phyloP scores from a whole-genome alignment of 2,888 invertebrate species.

The Drosophila ochracea region DNA sequence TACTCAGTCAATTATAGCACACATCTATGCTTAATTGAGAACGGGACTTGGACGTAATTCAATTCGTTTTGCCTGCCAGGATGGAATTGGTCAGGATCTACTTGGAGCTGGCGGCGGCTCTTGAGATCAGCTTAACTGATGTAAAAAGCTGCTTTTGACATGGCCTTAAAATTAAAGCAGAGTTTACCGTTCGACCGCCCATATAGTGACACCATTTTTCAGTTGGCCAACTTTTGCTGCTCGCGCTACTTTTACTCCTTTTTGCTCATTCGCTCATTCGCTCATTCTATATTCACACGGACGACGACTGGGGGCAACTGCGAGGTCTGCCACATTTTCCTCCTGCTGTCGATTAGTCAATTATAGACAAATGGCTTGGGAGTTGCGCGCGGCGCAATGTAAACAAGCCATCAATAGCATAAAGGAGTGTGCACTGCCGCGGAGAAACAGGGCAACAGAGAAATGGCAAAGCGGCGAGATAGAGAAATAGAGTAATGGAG shows the following conservation, averaged over 20 bases:
- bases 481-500: neutral
- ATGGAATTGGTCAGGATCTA: slow-evolving; percentile 12
- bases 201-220: slow-evolving; percentile 53
- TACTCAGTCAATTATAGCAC: neutral
- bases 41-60: slow-evolving; percentile 69
- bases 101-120: slow-evolving; percentile 18
- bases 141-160: slow-evolving; percentile 38
- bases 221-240: neutral
- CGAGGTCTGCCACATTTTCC: slow-evolving; percentile 27
- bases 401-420: slow-evolving; percentile 78
- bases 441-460: slow-evolving; percentile 1
- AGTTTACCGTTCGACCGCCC: neutral
- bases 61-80: slow-evolving; percentile 50
- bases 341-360: slow-evolving; percentile 74
- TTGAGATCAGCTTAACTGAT: slow-evolving; percentile 27
- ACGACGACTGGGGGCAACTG: slow-evolving; percentile 7
- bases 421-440: slow-evolving; percentile 18
- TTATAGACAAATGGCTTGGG: slow-evolving; percentile 77
- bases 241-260: slow-evolving; percentile 18
- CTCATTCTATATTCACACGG: slow-evolving; percentile 33
- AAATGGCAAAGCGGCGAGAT: slow-evolving; percentile 3
- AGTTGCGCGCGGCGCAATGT: slow-evolving; percentile 67
- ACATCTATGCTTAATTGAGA: slow-evolving; percentile 70
- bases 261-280: slow-evolving; percentile 24
- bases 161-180: slow-evolving; percentile 25